Percentiles rank a stretch among this genome's conserved stretches.
Conservation (phyloP, 2,113 vertebrate genomes). For the Leptodactylus fuscus region DNA sequence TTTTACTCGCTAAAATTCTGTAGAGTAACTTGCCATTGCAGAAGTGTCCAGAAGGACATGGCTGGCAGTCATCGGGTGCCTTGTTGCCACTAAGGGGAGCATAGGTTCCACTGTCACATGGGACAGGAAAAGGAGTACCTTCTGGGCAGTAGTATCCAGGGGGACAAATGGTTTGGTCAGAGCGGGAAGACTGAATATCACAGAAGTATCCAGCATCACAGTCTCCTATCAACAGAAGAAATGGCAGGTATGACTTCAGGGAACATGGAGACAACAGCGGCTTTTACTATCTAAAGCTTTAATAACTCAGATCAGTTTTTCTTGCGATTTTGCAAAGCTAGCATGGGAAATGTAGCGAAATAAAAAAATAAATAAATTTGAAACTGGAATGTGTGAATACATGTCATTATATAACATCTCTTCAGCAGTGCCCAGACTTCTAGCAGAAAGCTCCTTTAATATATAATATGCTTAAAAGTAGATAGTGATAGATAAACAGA, state of each 20-base stretch:
- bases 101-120: slow-evolving; percentile 78
- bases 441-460: background rate
- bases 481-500: too few species aligned
- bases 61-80: slow-evolving; percentile 72
- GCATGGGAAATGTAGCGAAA: background rate
- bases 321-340: background rate
- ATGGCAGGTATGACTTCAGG: background rate
- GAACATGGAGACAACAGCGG: background rate
- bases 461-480: background rate
- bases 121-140: slow-evolving; percentile 70
- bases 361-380: background rate
- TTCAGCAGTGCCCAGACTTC: background rate
- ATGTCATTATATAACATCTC: background rate
- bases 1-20: background rate
- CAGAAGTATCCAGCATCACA: slow-evolving; percentile 78
- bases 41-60: slow-evolving; percentile 76
- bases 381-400: background rate
- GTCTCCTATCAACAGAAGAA: slow-evolving; percentile 67
- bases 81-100: slow-evolving; percentile 69
- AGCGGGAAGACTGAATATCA: slow-evolving; percentile 72
- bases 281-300: background rate
- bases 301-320: background rate
- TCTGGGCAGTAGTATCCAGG: slow-evolving; percentile 80
- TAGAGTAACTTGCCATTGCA: slow-evolving; percentile 70
- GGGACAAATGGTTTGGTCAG: slow-evolving; percentile 73